Conservation (phyloP, 2,888 invertebrate genomes). For the Pollenia griseotomentosa region DNA sequence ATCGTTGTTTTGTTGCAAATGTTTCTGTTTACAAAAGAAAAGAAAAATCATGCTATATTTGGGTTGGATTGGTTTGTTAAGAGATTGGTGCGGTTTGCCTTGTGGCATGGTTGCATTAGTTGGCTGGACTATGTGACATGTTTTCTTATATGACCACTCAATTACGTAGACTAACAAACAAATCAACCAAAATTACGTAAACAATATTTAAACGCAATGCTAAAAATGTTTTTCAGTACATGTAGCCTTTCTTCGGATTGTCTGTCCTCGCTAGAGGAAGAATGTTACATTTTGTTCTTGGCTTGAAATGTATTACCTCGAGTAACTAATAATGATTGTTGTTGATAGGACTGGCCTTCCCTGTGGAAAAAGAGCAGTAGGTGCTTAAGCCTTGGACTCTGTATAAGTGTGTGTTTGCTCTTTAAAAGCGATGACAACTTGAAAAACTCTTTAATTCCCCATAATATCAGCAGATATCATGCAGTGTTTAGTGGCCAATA, state of each 20-base stretch:
- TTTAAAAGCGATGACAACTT: conserved; percentile 66
- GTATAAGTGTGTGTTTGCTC: conserved; percentile 2
- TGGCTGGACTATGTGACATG: conserved; percentile 67
- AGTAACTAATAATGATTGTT: conserved; percentile 70
- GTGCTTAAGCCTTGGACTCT: conserved; percentile 21
- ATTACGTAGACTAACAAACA: conserved; percentile 72
- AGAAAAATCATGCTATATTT: conserved; percentile 63
- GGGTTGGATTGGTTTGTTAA: conserved; percentile 52
- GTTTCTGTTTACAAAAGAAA: conserved; percentile 30
- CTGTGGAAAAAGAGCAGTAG: conserved; percentile 26
- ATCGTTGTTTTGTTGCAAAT: conserved; percentile 33
- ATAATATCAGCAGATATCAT: conserved; percentile 68
- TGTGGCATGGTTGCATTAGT: conserved; percentile 31
- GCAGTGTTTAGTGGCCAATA: conserved; percentile 71
- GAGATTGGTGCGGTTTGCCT: conserved; percentile 54
- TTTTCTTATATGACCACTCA: conserved; percentile 73
- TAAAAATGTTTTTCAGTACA: conserved; percentile 42
- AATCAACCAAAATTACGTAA: conserved; percentile 70
- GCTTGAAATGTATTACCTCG: conserved; percentile 54
- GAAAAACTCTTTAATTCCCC: conserved; percentile 65
- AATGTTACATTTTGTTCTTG: conserved; percentile 11
- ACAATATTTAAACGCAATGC: conserved; percentile 71
- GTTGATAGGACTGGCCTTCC: conserved; percentile 64
- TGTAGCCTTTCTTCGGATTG: conserved; percentile 20
- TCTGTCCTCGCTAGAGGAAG: conserved; percentile 24